phyloP scores from a whole-genome alignment of 2,113 vertebrate species.

The Patagioenas fasciata region DNA sequence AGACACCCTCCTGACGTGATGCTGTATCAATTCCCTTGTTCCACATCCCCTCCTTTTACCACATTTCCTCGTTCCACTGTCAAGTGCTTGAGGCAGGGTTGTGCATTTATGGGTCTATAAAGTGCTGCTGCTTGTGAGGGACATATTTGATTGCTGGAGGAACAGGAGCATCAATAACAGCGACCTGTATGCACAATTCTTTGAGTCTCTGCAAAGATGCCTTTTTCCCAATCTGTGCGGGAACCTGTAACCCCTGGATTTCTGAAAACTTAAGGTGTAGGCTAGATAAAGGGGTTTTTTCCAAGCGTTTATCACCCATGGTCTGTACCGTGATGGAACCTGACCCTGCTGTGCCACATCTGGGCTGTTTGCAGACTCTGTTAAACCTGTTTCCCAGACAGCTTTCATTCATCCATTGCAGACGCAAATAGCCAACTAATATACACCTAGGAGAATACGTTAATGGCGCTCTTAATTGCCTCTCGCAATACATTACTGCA shows the following conservation, averaged over 20 bases:
- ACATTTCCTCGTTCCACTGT: neutral
- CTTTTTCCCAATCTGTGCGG: neutral
- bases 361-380: neutral
- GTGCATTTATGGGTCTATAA: neutral
- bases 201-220: neutral
- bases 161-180: neutral
- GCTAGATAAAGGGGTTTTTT: neutral
- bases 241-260: neutral
- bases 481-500: neutral
- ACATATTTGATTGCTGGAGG: neutral
- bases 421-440: neutral
- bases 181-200: neutral
- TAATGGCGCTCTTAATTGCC: neutral
- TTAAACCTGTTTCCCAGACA: neutral
- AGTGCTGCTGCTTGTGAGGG: neutral
- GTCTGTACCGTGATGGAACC: neutral
- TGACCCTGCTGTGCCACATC: neutral
- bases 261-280: neutral
- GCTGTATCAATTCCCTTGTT: neutral
- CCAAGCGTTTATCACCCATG: neutral
- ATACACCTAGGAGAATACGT: neutral
- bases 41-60: neutral
- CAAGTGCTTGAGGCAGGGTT: neutral
- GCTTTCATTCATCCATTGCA: neutral
- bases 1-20: neutral